Evolutionary conservation across 30 jellyfish, hydroid and myxozoan genomes (phyloP).

Genomic region (Aurelia aurita complex sp. Pacific): DNA sequence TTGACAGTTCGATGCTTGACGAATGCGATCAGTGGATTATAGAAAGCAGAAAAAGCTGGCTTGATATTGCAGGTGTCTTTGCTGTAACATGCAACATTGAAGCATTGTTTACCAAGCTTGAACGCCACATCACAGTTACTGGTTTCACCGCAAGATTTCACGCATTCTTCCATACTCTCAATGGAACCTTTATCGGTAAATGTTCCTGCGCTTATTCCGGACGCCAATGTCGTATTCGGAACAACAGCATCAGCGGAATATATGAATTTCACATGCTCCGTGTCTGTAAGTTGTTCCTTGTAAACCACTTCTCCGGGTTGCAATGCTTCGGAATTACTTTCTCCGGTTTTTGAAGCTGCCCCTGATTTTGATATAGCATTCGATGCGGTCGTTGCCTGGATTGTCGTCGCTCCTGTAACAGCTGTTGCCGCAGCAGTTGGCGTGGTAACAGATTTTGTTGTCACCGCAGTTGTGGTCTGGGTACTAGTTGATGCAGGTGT

Average conservation of each 20-base stretch:
- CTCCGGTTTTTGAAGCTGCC: constrained; percentile 16
- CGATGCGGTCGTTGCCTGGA: constrained; percentile 37
- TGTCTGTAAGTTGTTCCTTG: constrained; percentile 83
- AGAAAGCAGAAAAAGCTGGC: constrained; percentile 88
- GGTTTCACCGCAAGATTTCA: constrained; percentile 81
- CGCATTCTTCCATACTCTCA: constrained; percentile 86
- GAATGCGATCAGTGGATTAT: constrained; percentile 80
- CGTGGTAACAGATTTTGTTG: background rate
- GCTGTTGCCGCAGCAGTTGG: constrained; percentile 5
- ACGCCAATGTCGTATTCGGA: constrained; percentile 73
- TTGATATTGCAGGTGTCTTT: constrained; percentile 77
- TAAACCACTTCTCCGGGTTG: constrained; percentile 85
- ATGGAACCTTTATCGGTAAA: constrained; percentile 86
- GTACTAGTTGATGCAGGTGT: constrained; percentile 15
- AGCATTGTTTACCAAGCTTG: constrained; percentile 95
- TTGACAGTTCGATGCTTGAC: constrained; percentile 81
- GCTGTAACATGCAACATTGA: constrained; percentile 81
- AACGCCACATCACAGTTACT: constrained; percentile 90
- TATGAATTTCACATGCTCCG: constrained; percentile 66
- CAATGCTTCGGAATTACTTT: constrained; percentile 15
- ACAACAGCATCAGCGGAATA: constrained; percentile 58
- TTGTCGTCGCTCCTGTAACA: constrained; percentile 16
- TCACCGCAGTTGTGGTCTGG: constrained; percentile 6
- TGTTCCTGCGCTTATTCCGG: constrained; percentile 93
- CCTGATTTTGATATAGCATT: constrained; percentile 31